Evolutionary conservation across 2,888 invertebrate species (phyloP), one percentile per base, ranked within the genome.

Genomic region (Coecobrya sp.): DNA sequence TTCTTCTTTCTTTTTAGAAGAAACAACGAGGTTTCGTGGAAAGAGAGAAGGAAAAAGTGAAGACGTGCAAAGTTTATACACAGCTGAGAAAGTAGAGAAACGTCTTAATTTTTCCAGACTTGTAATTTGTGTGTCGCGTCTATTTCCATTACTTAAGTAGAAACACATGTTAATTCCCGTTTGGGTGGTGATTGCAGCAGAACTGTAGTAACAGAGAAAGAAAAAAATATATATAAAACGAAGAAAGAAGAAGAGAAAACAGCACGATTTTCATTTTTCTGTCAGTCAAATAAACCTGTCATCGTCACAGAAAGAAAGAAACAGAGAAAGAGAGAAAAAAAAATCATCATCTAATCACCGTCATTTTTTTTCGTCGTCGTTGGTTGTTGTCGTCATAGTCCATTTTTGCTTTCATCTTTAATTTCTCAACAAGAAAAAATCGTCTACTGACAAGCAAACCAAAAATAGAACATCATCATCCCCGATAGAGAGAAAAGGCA

Each of bases 251-350:
- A 52, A 52, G 73, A 73, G 59, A 36, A 36, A 49, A 55, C 86
- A 59, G 86, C 88, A 45, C 65, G 27, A 49, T 79, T 88, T 79
- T 59, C 36, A 65, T 65, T 49, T 65, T 25, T 65, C 45, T 49
- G 88, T 88, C 88, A 88, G 25, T 76, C 76, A 76, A 76, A 65
- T 11, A 22, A 73, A 25, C 70, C 49, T 88, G 79, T 88, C 79
- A 81, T 79, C 68, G 1, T 65, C 68, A 68, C 70, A 30, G 36
- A 70, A 19, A 30, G 70, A 70, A 19, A 59, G 19, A 36, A n/a
- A n/a, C n/a, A n/a, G n/a, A n/a, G n/a, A 36, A 10, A 65, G 59
- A 30, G 11, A 73, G 25, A 42, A 73, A 73, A 62, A 59, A 59
- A 62, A 27, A 65, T 62, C 68, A 81, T 88, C 88, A 88, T 49